phyloP scores from a whole-genome alignment of 92 coral and sea anemone genomes.

The Zoanthus sansibaricus region DNA sequence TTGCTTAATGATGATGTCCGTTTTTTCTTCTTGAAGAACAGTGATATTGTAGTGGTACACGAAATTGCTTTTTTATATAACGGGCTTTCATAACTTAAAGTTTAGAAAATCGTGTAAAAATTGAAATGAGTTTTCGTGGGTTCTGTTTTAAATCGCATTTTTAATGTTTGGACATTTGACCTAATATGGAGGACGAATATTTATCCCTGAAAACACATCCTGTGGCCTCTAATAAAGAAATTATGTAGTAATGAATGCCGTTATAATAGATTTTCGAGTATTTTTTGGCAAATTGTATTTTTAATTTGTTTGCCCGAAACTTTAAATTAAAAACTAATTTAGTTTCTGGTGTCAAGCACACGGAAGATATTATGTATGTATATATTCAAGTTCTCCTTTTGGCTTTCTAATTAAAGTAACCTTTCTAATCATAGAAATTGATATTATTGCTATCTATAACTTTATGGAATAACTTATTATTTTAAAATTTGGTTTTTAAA shows the following conservation, averaged over 20 bases:
- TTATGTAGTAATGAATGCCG: neutral
- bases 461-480: no score
- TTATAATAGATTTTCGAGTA: neutral
- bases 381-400: neutral
- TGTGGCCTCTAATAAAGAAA: neutral
- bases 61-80: neutral
- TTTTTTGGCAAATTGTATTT: neutral
- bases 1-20: neutral
- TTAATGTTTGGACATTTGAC: neutral
- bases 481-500: no score
- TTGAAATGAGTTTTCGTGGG: neutral
- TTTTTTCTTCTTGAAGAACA: neutral
- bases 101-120: neutral
- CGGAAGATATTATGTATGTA: neutral
- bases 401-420: neutral
- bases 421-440: neutral
- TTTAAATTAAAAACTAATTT: neutral
- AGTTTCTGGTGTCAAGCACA: neutral
- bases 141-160: slow-evolving; percentile 21
- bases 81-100: neutral
- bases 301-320: neutral
- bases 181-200: neutral
- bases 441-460: no score
- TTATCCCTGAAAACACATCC: neutral
- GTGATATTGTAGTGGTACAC: neutral